Percentiles rank a stretch among this genome's conserved stretches.
Evolutionary conservation across 2,113 vertebrate genomes (phyloP).

Genomic region (Carettochelys insculpta): DNA sequence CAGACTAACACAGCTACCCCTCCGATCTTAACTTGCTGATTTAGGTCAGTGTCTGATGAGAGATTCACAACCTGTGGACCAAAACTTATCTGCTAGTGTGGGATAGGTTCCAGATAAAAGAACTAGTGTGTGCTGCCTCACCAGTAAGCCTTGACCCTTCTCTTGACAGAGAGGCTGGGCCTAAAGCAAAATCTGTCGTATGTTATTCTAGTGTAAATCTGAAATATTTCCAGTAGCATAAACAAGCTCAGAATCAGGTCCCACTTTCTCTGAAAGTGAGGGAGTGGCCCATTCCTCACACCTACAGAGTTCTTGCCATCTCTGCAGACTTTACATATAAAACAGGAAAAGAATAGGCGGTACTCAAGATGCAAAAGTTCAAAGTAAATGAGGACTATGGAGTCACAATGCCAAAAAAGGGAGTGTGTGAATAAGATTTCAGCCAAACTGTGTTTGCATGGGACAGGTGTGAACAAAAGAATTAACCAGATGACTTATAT

Average conservation of each 20-base stretch:
- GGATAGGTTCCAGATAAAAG: not conserved
- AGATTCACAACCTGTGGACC: not conserved
- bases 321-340: not conserved
- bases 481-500: slow-evolving; percentile 22
- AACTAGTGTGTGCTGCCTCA: not conserved
- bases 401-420: slow-evolving; percentile 1
- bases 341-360: not conserved
- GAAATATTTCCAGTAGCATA: not conserved
- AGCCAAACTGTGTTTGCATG: not conserved
- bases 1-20: too few relatives aligned
- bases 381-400: not conserved
- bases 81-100: not conserved
- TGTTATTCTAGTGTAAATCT: not conserved
- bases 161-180: not conserved
- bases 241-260: too few relatives aligned
- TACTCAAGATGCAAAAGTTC: not conserved
- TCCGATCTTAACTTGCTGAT: too few relatives aligned
- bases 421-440: not conserved
- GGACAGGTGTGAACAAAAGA: not conserved
- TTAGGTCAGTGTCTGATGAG: not conserved
- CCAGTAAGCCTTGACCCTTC: not conserved
- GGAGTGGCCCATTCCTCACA: not conserved
- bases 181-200: not conserved
- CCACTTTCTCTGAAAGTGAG: not conserved
- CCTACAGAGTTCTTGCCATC: not conserved